Evolutionary conservation across 1,140 invertebrate species (phyloP), one percentile per base, ranked within the genome.

Genomic region (Zaprionus tsacasi): DNA sequence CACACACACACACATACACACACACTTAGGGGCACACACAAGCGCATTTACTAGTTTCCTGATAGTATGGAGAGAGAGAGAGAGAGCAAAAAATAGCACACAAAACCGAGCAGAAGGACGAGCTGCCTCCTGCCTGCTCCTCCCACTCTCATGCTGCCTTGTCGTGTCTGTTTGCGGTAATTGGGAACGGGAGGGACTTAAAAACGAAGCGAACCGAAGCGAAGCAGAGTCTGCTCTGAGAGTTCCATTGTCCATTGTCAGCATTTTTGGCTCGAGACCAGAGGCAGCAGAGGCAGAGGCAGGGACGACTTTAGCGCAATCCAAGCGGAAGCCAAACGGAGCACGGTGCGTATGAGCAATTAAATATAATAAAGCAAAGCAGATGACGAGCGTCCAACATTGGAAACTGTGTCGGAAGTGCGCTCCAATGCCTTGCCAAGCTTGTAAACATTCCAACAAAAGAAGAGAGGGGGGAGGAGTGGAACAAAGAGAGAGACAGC

Each of bases 281-380:
- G 35, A 45, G 33, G 27, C 27, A 30, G 27, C 21, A 21, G 45
- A 27, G 33, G 43, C 38, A 12, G 36, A 55, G 35, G 35, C 56
- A 17, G n/a, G 33, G n/a, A 10, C 30, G 21, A 40, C 40, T 55
- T 50, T 50, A 25, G 17, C 17, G 45, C 10, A 33, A 54, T 35
- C 38, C 30, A 73, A 76, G 43, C n/a, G n/a, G 60, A 81, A 66
- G 54, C 54, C 35, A 61, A 70, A 33, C 67, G 59, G 12, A 58
- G 52, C 55, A 67, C 76, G 38, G 80, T 82, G 80, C 80, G 79
- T 82, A 82, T 82, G 71, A 82, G 70, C 76, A 82, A 82, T 82
- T 82, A 75, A 82, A 75, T 82, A 81, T 75, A 82, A 82, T 76
- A 76, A 76, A 78, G 78, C 75, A 40, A 74, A 70, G 60, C 76